These are phyloP conservation scores for Psittacula cyanocephala DNA, from an alignment of 2,113 vertebrate genomes.

Conservation along the genomic window DNA sequence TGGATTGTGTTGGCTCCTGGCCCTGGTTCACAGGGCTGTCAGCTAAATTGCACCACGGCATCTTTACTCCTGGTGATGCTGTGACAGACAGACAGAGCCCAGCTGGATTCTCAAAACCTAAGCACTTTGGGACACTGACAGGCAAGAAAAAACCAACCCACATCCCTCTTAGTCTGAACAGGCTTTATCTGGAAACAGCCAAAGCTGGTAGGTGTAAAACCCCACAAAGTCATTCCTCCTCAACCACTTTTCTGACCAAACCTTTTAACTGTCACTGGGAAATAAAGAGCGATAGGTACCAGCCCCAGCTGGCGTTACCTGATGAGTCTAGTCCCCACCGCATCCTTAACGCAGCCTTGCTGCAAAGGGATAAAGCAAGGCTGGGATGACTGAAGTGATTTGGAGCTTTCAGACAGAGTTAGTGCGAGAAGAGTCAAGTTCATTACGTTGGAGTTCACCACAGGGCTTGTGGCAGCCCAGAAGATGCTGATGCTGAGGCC, in stretches of 20 bases:
- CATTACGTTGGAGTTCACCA: background rate
- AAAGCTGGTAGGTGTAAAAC: background rate
- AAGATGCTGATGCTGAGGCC: background rate
- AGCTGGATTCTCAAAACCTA: constrained; percentile 43
- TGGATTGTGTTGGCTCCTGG: background rate
- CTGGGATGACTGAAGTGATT: background rate
- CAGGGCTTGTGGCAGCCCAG: background rate
- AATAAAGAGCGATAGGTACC: background rate
- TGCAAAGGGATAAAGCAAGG: background rate
- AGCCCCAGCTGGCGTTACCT: background rate
- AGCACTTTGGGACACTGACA: constrained; percentile 33
- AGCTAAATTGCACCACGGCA: background rate
- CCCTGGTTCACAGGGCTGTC: background rate
- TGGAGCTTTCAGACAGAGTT: background rate
- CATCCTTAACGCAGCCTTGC: background rate
- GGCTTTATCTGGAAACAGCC: constrained; percentile 28
- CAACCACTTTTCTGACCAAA: constrained; percentile 2
- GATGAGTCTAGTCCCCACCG: background rate
- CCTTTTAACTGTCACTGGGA: constrained; percentile 1
- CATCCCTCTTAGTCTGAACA: background rate
- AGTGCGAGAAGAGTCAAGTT: background rate
- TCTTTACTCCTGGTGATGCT: background rate
- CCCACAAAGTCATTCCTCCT: background rate
- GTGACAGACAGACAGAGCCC: constrained; percentile 35
- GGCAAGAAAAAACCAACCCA: background rate